Evolutionary conservation across 23 tunicate genomes (phyloP), one percentile per base, ranked within the genome.

Genomic region (Styela plicata): DNA sequence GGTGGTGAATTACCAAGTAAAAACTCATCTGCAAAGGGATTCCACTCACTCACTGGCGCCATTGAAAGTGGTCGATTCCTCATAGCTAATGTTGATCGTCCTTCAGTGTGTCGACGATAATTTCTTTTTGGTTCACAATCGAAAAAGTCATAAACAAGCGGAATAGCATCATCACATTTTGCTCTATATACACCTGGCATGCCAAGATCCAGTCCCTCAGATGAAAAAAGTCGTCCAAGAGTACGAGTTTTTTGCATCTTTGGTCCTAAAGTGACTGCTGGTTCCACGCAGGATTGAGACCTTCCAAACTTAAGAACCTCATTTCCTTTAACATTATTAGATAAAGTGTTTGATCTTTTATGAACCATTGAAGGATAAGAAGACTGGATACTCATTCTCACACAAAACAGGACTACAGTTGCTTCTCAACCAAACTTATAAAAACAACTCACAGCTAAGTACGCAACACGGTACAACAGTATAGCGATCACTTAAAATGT

Each of bases 191-290:
- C 69, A 24, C 86, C 86, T 20, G 86, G 86, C 36, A 76, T 63
- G 31, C 86, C 86, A 13, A 83, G 73, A 32, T 83, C 86, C 19
- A 83, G 44, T 7, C 86, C 86, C 27, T 74, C 86, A 13, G 86
- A 83, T 7, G 86, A 83, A n/a, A 83, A 29, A 7, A 69, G 63
- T 74, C 61, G 73, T 18, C 64, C 71, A 29, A 67, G 31, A 17
- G 71, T 67, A 27, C 0, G 23, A 67, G n/a, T 67, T 24, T 67
- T 67, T 19, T 1, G 19, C 17, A 22, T 19, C 71, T 22, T 67
- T 16, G 19, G 19, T 67, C 24, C 0, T 17, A 29, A 67, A 67
- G 31, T 67, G 57, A 44, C 57, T 44, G 57, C 7, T 25, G 71
- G 71, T 67, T 67, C 71, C 22, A 29, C 22, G 24, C 24, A 67